Base-by-base conservation (phyloP, 2,113 vertebrate genomes). In the Chaetodon trifascialis region DNA sequence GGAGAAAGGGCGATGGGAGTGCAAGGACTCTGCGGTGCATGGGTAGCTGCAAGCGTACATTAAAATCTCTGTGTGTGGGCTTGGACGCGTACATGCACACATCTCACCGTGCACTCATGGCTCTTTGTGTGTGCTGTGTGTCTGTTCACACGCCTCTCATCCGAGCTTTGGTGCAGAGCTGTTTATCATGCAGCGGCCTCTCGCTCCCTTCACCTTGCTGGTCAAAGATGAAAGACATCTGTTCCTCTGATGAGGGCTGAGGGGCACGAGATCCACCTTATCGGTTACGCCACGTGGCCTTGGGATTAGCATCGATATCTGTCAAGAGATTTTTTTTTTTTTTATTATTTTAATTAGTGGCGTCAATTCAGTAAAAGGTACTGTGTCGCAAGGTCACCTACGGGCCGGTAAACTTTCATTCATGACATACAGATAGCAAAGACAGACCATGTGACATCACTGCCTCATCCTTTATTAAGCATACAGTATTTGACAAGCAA, bases 141-240 rank as follows among this genome's bases (percentile, higher is more conserved):
- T 72, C n/a, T 62, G 55, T 60, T 46, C 30, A 34, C 66, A 25
- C 11, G 19, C 68, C 16, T 54, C 23, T 71, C 30, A 23, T 4
- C 47, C 0, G 1, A 19, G 47, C 52, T 71, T 65, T 34, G 36
- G 21, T 76, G 15, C 60, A 64, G 54, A 71, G 21, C 17, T 73
- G 68, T 59, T 87, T 70, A 73, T 79, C 55, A 65, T 75, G 71
- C 54, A 11, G 67, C 47, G 66, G 75, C 86, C 77, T 91, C 65
- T 34, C 23, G 1, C 34, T 47, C 46, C 14, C 16, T n/a, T 74
- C 54, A 65, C 75, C 51, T 73, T 11, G n/a, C 63, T 60, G 79
- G 80, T 73, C 77, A 79, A 51, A 76, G 83, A 91, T 79, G 80
- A 90, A 88, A 87, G 78, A 69, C 66, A 5, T 80, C 12, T 47